A percentile compares a stretch with the other conserved stretches of the same genome.
Evolutionary conservation across 2,888 invertebrate species (phyloP).

Genomic region (Drosophila histrio): DNA sequence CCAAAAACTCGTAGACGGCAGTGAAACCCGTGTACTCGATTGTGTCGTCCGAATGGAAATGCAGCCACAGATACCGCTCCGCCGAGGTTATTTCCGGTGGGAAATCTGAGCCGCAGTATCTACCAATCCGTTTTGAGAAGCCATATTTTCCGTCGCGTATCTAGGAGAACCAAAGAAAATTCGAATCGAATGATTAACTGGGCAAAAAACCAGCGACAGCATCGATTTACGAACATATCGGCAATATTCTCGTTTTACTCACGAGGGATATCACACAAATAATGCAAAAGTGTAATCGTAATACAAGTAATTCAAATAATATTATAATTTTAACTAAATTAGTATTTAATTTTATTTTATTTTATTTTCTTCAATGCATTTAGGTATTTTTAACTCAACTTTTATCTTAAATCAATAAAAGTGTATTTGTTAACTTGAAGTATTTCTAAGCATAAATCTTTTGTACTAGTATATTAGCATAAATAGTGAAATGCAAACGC

Average conservation of each 20-base stretch:
- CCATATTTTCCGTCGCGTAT: slow-evolving; percentile 93
- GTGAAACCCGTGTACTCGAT: slow-evolving; percentile 92
- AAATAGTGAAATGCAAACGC: too few relatives aligned
- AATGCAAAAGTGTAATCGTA: neutral
- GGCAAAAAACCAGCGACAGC: slow-evolving; percentile 5
- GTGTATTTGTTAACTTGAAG: too few relatives aligned
- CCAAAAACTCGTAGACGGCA: slow-evolving; percentile 89
- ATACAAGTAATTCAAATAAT: too few relatives aligned
- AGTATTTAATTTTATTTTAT: too few relatives aligned
- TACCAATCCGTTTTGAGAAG: slow-evolving; percentile 88
- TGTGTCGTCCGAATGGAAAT: slow-evolving; percentile 92
- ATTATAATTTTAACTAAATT: neutral
- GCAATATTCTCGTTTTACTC: neutral
- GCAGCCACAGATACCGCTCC: slow-evolving; percentile 90
- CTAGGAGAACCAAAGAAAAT: slow-evolving; percentile 56
- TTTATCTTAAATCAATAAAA: too few relatives aligned
- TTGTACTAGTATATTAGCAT: too few relatives aligned
- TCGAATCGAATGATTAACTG: slow-evolving; percentile 13
- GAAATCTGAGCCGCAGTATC: slow-evolving; percentile 89
- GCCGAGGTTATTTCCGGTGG: slow-evolving; percentile 90
- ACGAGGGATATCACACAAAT: neutral
- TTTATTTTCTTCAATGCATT: too few relatives aligned
- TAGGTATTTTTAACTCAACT: too few relatives aligned
- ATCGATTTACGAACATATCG: slow-evolving; percentile 3
- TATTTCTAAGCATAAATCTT: too few relatives aligned